Evolutionary conservation across 2,113 vertebrate genomes (phyloP), one percentile per base, ranked within the genome.

Genomic region (Pristiophorus japonicus): DNA sequence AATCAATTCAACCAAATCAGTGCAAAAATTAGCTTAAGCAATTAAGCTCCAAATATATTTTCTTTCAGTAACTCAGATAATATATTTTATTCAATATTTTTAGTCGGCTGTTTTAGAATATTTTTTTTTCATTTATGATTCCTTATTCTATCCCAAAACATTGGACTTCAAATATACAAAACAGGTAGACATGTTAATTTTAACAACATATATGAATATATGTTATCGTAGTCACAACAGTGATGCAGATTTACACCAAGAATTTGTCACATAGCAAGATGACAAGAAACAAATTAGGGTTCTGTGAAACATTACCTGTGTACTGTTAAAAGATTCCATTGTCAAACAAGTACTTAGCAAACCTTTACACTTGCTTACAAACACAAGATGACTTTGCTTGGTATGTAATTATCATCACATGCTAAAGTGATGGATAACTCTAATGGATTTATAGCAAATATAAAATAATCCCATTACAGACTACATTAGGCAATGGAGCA

Each of bases 151-250:
- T 51, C 45, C 45, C 84, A 51, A 87, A 84, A 51, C 22, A 87
- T 87, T 87, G 45, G 84, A 87, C 84, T 51, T 87, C 45, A 90
- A 59, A 59, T 55, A 90, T 90, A 16, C 87, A 12, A 88, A 88
- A 24, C 55, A 51, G 27, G 14, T 90, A 59, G 51, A 14, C 30
- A 75, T 16, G 30, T 90, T 62, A 59, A n/a, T 12, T 90, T 90
- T 59, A 30, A 59, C 51, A 90, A 59, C 34, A 34, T 6, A 34
- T 55, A 90, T 34, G n/a, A 55, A 90, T 30, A 30, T 18, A 14
- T 30, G 12, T n/a, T 90, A 55, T 51, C 78, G 45, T 42, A 42
- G 18, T 81, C 78, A 91, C 34, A 91, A 88, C 12, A n/a, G 30
- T 91, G 87, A 1, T 34, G 30, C 4, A 34, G 87, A 91, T 91